Percentiles rank a stretch among this genome's conserved stretches.
These are phyloP conservation scores for Entomobrya multifasciata DNA, from an alignment of 2,888 invertebrate genomes.

Conservation along the genomic window DNA sequence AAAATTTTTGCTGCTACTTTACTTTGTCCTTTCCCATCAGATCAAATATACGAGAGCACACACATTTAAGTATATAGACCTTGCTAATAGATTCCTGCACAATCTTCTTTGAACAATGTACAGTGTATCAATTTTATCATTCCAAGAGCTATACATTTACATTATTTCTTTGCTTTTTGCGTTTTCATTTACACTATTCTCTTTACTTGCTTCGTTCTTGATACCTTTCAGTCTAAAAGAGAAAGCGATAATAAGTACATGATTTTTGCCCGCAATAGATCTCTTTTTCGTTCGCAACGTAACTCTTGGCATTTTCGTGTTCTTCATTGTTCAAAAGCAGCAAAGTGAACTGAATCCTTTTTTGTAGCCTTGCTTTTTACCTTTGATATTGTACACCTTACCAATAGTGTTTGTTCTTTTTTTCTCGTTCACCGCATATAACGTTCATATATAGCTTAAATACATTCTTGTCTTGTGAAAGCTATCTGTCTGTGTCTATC, in stretches of 20 bases:
- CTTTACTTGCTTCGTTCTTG: not conserved
- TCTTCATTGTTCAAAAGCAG: constrained; percentile 6
- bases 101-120: too few relatives aligned
- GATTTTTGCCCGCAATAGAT: constrained; percentile 21
- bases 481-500: too few relatives aligned
- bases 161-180: not conserved
- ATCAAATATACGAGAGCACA: too few relatives aligned
- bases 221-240: not conserved
- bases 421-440: constrained; percentile 8
- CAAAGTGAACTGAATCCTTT: not conserved
- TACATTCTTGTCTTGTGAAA: too few relatives aligned
- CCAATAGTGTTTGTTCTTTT: constrained; percentile 9
- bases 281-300: not conserved
- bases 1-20: not conserved
- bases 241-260: not conserved
- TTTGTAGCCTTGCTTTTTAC: too few relatives aligned
- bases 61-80: too few relatives aligned
- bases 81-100: too few relatives aligned
- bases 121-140: not conserved
- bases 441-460: too few relatives aligned
- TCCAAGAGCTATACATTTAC: not conserved
- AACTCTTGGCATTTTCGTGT: constrained; percentile 23
- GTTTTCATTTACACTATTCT: not conserved
- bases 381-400: not conserved
- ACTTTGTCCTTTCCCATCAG: not conserved